These are phyloP conservation scores for Aphodius sticticus DNA, from an alignment of 2,888 invertebrate species.

Conservation along the genomic window DNA sequence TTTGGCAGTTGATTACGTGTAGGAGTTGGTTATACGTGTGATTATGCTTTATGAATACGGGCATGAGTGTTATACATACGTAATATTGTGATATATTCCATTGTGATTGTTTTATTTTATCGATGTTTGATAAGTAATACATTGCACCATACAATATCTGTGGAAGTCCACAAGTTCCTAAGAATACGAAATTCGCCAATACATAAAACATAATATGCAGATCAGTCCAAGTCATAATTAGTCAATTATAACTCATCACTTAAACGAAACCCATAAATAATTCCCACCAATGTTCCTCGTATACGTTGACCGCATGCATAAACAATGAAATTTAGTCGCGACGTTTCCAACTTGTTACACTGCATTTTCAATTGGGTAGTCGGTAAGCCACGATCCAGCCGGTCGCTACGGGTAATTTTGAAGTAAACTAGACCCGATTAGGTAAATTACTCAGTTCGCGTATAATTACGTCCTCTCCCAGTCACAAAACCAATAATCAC, in stretches of 20 bases:
- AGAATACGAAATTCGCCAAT: not conserved
- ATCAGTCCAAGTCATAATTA: not conserved
- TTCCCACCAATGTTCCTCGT: not conserved
- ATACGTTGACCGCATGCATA: not conserved
- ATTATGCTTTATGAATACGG: no score
- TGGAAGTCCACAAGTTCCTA: not conserved
- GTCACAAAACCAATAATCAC: conserved; percentile 44
- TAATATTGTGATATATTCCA: no score
- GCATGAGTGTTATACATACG: no score
- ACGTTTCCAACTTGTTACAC: not conserved
- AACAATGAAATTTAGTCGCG: not conserved
- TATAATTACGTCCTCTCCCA: conserved; percentile 27
- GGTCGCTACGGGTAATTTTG: not conserved
- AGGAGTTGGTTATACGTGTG: no score
- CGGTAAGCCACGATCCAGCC: not conserved
- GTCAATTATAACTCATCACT: not conserved
- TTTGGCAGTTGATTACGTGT: no score
- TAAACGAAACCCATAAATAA: no score
- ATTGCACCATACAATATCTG: not conserved
- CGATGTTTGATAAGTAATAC: no score
- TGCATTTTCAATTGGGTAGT: conserved; percentile 20
- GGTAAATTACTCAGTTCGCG: conserved; percentile 29
- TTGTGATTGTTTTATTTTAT: no score
- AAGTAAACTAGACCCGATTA: conserved; percentile 12
- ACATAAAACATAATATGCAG: not conserved